Evolutionary conservation across 2,797 vertebrate genomes (phyloP).

Genomic region (Poecilia picta): DNA sequence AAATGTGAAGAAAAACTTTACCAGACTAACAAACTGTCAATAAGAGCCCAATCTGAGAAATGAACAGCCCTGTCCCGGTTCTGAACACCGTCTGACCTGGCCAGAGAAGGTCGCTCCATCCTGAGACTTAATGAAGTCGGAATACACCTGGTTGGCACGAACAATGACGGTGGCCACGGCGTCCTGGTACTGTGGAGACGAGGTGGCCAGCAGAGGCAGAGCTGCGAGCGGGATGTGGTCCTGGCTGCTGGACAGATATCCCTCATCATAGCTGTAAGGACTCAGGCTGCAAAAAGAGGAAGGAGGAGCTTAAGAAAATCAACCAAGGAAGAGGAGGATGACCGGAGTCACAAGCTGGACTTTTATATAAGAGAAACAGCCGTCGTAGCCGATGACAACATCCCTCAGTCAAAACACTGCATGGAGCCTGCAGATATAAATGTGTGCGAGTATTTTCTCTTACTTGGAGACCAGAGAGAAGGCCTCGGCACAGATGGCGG

Average conservation of each 20-base stretch:
- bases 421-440: constrained; percentile 11
- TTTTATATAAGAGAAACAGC: constrained; percentile 30
- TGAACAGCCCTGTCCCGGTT: neutral
- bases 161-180: constrained; percentile 89
- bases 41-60: neutral
- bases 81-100: constrained; percentile 82
- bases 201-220: constrained; percentile 93
- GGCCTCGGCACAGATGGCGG: constrained; percentile 93
- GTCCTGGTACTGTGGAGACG: constrained; percentile 93
- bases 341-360: constrained; percentile 4
- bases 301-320: constrained; percentile 19
- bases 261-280: constrained; percentile 94
- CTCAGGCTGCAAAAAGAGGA: constrained; percentile 82
- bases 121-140: constrained; percentile 91
- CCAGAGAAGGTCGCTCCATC: constrained; percentile 92
- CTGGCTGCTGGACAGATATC: constrained; percentile 91
- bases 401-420: neutral
- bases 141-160: constrained; percentile 92
- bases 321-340: constrained; percentile 2
- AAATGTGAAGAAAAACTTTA: neutral
- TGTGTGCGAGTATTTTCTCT: constrained; percentile 51
- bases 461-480: constrained; percentile 97
- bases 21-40: neutral
- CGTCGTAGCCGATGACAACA: constrained; percentile 21
- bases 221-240: constrained; percentile 96